Percentiles rank a stretch among this genome's conserved stretches.
Evolutionary conservation across 2,888 invertebrate species (phyloP).

Genomic region (Drosophila lutescens): DNA sequence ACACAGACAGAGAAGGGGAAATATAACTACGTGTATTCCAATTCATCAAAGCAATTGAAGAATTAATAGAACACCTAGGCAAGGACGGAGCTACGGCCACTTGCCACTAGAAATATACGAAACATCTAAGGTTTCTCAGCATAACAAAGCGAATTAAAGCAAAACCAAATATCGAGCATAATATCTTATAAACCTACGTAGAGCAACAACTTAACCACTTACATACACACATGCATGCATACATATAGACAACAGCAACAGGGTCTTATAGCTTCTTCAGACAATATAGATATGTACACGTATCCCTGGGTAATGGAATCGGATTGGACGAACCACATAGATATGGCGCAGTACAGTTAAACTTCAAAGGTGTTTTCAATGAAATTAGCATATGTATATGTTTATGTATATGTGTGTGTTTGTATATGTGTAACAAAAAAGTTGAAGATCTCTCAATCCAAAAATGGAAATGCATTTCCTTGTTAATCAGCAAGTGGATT

Average conservation of each 20-base stretch:
- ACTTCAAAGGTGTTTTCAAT: conserved; percentile 21
- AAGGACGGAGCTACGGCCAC: conserved; percentile 22
- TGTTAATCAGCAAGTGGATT: conserved; percentile 30
- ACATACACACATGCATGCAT: conserved; percentile 42
- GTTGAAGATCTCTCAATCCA: conserved; percentile 47
- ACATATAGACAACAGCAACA: conserved; percentile 30
- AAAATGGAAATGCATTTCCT: conserved; percentile 24
- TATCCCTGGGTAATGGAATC: conserved; percentile 21
- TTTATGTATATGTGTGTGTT: conserved; percentile 61
- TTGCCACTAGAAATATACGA: conserved; percentile 64
- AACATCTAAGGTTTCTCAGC: conserved; percentile 78
- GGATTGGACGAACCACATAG: conserved; percentile 16
- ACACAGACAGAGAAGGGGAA: conserved; percentile 34
- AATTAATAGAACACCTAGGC: conserved; percentile 44
- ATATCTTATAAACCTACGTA: conserved; percentile 46
- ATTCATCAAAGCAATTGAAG: conserved; percentile 77
- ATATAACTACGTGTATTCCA: conserved; percentile 75
- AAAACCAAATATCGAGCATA: conserved; percentile 37
- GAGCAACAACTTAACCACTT: conserved; percentile 50
- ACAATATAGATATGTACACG: conserved; percentile 52
- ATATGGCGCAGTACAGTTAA: conserved; percentile 51
- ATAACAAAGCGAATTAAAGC: conserved; percentile 43
- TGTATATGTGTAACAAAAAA: conserved; percentile 83
- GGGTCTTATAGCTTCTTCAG: conserved; percentile 48
- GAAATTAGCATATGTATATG: conserved; percentile 36